phyloP scores from a whole-genome alignment of 2,797 vertebrate genomes.

The Poecilia velifera region DNA sequence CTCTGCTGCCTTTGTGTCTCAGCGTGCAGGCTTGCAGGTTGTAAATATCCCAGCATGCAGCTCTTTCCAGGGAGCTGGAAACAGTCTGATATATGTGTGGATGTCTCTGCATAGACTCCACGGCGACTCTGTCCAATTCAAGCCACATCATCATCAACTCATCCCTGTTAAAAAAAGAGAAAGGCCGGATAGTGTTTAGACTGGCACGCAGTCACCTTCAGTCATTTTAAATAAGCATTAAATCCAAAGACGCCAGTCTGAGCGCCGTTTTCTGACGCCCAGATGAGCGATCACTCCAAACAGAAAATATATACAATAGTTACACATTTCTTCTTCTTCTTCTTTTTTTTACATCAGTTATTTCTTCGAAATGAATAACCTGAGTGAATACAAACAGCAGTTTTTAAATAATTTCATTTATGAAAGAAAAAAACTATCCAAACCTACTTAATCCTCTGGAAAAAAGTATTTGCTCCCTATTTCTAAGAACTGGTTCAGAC shows the following conservation, averaged over 20 bases:
- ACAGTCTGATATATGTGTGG: slow-evolving; percentile 30
- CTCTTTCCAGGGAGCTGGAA: slow-evolving; percentile 27
- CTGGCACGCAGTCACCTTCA: slow-evolving; percentile 61
- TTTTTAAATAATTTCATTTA: neutral
- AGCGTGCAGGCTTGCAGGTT: slow-evolving; percentile 11
- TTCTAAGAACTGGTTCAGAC: neutral
- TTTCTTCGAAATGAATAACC: neutral
- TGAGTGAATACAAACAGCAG: neutral
- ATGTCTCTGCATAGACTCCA: slow-evolving; percentile 38
- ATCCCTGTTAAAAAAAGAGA: slow-evolving; percentile 64
- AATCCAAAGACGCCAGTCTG: slow-evolving; percentile 68
- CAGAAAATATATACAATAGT: slow-evolving; percentile 18
- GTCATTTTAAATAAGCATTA: slow-evolving; percentile 78
- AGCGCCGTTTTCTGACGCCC: slow-evolving; percentile 27
- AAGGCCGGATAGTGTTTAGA: slow-evolving; percentile 71
- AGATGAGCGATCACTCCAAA: slow-evolving; percentile 9
- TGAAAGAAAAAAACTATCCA: neutral
- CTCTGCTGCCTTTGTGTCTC: neutral
- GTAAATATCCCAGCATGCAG: slow-evolving; percentile 43
- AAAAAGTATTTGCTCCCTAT: neutral
- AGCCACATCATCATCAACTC: slow-evolving; percentile 54
- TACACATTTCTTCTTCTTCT: neutral
- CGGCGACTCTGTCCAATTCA: slow-evolving; percentile 46
- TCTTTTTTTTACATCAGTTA: neutral
- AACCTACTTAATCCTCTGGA: neutral